Evolutionary conservation across 2,888 invertebrate species (phyloP).

Genomic region (Limenitis camilla): DNA sequence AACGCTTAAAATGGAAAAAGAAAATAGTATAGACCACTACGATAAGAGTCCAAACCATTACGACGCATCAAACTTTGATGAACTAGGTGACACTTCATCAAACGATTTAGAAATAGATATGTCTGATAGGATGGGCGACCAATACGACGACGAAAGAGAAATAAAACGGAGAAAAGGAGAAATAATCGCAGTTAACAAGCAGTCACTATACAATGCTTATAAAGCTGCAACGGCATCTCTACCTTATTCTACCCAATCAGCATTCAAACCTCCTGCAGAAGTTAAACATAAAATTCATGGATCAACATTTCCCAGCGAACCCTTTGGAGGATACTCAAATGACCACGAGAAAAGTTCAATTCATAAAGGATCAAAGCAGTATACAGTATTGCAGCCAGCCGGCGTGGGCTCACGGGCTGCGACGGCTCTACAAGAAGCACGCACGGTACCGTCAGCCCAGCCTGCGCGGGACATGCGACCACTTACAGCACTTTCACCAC

Average conservation of each 20-base stretch:
- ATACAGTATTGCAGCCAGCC: slow-evolving; percentile 90
- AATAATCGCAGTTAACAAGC: slow-evolving; percentile 63
- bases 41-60: slow-evolving; percentile 76
- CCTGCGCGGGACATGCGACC: slow-evolving; percentile 66
- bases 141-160: slow-evolving; percentile 75
- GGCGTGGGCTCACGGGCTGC: slow-evolving; percentile 87
- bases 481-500: slow-evolving; percentile 79
- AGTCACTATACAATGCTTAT: slow-evolving; percentile 72
- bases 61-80: slow-evolving; percentile 84
- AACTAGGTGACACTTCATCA: slow-evolving; percentile 83
- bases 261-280: slow-evolving; percentile 85
- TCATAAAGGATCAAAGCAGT: slow-evolving; percentile 81
- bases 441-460: slow-evolving; percentile 69
- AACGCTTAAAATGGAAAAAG: slow-evolving; percentile 39
- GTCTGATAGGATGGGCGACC: slow-evolving; percentile 80
- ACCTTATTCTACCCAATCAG: slow-evolving; percentile 84
- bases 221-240: slow-evolving; percentile 71
- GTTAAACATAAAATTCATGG: slow-evolving; percentile 72
- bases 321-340: slow-evolving; percentile 82
- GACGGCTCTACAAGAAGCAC: slow-evolving; percentile 85
- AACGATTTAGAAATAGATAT: slow-evolving; percentile 87
- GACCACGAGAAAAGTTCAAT: slow-evolving; percentile 60
- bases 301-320: slow-evolving; percentile 75
- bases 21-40: slow-evolving; percentile 51
- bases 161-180: slow-evolving; percentile 69